Evolutionary conservation across 2,113 vertebrate genomes (phyloP).

Genomic region (Peromyscus leucopus): DNA sequence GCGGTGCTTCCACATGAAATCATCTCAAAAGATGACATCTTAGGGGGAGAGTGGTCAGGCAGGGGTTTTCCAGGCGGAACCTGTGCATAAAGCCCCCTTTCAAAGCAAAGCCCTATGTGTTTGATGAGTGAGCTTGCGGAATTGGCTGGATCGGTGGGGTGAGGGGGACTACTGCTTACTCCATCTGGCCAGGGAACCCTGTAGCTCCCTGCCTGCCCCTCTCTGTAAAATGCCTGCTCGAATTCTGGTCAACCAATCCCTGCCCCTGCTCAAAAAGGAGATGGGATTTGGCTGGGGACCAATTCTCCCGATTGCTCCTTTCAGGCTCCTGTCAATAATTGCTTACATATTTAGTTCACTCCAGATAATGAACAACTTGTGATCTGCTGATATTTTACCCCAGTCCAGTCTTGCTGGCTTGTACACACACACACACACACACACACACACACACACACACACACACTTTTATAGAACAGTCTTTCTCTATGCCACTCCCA

Average conservation of each 20-base stretch:
- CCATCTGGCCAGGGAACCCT: neutral
- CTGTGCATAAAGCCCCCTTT: conserved; percentile 76
- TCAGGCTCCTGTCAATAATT: conserved; percentile 52
- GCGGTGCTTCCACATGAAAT: conserved; percentile 90
- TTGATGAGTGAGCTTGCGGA: conserved; percentile 53
- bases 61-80: conserved; percentile 77
- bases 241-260: neutral
- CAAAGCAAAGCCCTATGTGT: conserved; percentile 76
- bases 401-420: neutral
- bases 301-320: conserved; percentile 49
- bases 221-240: neutral
- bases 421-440: no score
- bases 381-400: conserved; percentile 61
- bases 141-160: conserved; percentile 58
- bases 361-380: conserved; percentile 70
- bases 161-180: neutral
- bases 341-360: conserved; percentile 71
- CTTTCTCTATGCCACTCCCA: neutral
- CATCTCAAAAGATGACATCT: conserved; percentile 87
- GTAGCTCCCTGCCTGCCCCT: neutral
- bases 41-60: neutral
- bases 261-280: neutral
- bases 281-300: neutral
- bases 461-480: neutral
- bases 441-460: neutral